Evolutionary conservation across 2,888 invertebrate species (phyloP).

Genomic region (Standfussiana lucernea): DNA sequence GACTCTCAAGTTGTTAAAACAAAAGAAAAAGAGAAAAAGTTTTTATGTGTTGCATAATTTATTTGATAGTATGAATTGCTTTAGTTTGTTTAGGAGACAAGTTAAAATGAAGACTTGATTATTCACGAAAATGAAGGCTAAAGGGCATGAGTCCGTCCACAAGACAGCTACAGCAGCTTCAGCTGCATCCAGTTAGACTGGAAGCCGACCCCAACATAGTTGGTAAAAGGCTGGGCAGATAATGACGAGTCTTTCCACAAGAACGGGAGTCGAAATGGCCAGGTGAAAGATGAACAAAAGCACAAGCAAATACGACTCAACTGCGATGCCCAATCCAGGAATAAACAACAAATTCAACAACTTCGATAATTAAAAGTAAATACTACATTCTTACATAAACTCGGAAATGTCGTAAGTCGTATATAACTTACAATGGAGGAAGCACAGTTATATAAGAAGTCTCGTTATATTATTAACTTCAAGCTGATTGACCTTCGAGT

Average conservation of each 20-base stretch:
- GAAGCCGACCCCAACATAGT: too few relatives aligned
- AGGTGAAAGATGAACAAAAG: neutral
- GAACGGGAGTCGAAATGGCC: neutral
- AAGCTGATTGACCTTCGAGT: slow-evolving; percentile 58
- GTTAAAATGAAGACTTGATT: neutral
- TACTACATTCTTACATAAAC: slow-evolving; percentile 7
- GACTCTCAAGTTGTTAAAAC: neutral
- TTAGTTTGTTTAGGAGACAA: neutral
- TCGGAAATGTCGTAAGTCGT: neutral
- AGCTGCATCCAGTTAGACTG: too few relatives aligned
- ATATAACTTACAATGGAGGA: slow-evolving; percentile 11
- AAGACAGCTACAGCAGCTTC: too few relatives aligned
- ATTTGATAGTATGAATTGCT: neutral
- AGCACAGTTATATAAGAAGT: slow-evolving; percentile 22
- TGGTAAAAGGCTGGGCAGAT: too few relatives aligned
- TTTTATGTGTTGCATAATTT: slow-evolving; percentile 8
- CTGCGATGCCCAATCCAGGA: neutral
- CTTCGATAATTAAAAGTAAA: neutral
- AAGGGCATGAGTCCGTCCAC: neutral
- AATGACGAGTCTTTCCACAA: too few relatives aligned
- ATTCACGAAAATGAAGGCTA: neutral
- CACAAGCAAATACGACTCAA: neutral
- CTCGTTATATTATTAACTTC: slow-evolving; percentile 39
- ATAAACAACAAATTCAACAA: neutral
- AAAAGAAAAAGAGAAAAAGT: neutral